Conservation (phyloP, 2,113 vertebrate genomes). For the Strix aluco region DNA sequence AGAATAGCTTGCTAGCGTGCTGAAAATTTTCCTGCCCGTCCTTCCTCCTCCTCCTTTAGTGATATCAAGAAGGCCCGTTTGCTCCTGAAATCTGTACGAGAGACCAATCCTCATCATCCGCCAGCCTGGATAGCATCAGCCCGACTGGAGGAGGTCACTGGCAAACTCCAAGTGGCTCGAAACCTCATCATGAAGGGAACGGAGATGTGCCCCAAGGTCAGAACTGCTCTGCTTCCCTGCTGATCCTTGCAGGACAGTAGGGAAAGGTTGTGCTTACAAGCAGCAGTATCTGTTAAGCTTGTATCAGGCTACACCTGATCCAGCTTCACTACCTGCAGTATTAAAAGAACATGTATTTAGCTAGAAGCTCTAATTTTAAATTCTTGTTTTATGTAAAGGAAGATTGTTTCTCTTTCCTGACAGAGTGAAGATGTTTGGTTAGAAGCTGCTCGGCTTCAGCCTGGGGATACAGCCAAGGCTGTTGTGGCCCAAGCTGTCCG, state of each 20-base stretch:
- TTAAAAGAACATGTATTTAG: background rate
- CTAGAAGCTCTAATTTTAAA: background rate
- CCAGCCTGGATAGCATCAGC: conserved; percentile 98
- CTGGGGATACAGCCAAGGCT: conserved; percentile 95
- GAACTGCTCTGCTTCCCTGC: background rate
- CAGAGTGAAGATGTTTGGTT: conserved; percentile 99
- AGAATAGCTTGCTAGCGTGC: background rate
- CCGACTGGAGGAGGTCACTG: conserved; percentile 95
- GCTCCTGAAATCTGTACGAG: conserved; percentile 94
- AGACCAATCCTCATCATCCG: conserved; percentile 97
- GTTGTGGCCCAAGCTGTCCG: conserved; percentile 97
- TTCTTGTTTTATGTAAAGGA: background rate
- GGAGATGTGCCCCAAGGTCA: conserved; percentile 98
- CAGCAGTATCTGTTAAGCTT: background rate
- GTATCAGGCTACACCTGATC: background rate
- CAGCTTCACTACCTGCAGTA: background rate
- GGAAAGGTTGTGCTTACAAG: background rate
- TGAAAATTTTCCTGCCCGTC: background rate
- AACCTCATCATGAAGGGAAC: conserved; percentile 99
- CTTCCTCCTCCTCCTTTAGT: conserved; percentile 61
- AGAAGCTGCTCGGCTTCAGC: conserved; percentile 94
- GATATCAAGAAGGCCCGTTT: conserved; percentile 98
- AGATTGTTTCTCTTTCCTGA: background rate
- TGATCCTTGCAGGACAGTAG: background rate
- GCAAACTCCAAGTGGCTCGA: conserved; percentile 94